These are phyloP conservation scores for Drosophila paramelanica DNA, from an alignment of 2,888 invertebrate genomes.

Conservation along the genomic window DNA sequence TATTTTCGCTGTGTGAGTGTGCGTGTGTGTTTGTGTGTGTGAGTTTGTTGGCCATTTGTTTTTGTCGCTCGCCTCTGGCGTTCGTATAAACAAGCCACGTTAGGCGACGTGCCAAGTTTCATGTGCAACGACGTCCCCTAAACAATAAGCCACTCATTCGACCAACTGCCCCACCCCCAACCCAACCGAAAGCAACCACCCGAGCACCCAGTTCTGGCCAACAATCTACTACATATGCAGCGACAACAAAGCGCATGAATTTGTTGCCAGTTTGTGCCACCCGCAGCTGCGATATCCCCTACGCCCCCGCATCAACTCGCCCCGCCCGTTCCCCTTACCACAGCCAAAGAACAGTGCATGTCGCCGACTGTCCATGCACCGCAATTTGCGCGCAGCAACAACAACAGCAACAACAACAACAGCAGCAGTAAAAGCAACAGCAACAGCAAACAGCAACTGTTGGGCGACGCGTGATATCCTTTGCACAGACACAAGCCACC, in stretches of 20 bases:
- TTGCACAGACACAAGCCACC: conserved; percentile 50
- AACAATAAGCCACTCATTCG: conserved; percentile 38
- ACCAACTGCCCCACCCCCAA: not conserved
- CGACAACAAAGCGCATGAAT: conserved; percentile 66
- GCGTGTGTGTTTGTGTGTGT: conserved; percentile 39
- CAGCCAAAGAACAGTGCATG: conserved; percentile 27
- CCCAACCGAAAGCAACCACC: not conserved
- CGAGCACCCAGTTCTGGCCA: conserved; percentile 34
- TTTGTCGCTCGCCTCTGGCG: conserved; percentile 59
- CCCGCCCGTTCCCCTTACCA: not conserved
- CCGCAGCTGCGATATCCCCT: conserved; percentile 39
- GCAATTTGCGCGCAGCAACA: conserved; percentile 72
- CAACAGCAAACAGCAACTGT: conserved; percentile 49
- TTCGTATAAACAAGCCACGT: conserved; percentile 75
- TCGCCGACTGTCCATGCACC: conserved; percentile 71
- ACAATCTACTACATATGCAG: conserved; percentile 55
- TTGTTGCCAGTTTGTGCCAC: conserved; percentile 66
- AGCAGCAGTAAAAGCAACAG: conserved; percentile 2
- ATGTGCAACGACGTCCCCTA: conserved; percentile 60
- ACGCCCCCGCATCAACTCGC: not conserved
- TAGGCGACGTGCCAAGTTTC: conserved; percentile 78
- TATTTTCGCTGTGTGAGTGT: conserved; percentile 1
- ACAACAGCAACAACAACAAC: conserved; percentile 18
- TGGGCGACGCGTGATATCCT: conserved; percentile 71
- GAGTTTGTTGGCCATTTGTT: conserved; percentile 66